Percentiles rank a stretch among this genome's conserved stretches.
phyloP scores from a whole-genome alignment of 2,797 vertebrate species.

The Eulemur albifrons region DNA sequence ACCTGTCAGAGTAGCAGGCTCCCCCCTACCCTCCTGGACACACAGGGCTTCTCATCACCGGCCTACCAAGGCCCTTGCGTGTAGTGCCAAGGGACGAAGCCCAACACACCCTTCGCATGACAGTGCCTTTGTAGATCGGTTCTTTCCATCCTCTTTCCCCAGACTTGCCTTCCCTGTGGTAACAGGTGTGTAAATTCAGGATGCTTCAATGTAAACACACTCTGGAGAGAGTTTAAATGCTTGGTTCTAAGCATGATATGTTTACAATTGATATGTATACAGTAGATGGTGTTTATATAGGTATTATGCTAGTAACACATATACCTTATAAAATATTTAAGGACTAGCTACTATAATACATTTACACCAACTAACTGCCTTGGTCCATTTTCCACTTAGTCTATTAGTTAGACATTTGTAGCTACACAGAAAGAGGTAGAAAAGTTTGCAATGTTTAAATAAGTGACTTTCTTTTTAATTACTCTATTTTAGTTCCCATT shows the following conservation, averaged over 20 bases:
- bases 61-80: background rate
- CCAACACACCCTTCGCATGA: background rate
- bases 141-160: background rate
- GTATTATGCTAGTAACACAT: background rate
- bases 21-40: fast-evolving
- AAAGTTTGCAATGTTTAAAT: background rate
- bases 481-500: background rate
- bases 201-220: fast-evolving
- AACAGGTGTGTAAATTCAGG: background rate
- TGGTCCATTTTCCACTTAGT: background rate
- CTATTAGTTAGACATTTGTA: background rate
- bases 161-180: no score
- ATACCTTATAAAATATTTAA: background rate
- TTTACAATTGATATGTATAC: background rate
- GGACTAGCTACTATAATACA: background rate
- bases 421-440: background rate
- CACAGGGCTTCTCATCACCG: fast-evolving
- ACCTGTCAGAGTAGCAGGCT: background rate
- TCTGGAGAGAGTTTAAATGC: background rate
- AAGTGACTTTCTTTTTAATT: background rate
- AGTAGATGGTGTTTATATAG: background rate
- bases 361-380: background rate
- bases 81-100: background rate
- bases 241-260: background rate
- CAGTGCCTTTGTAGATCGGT: background rate